Conservation (phyloP, 2,797 vertebrate species). For the Balearica regulorum region DNA sequence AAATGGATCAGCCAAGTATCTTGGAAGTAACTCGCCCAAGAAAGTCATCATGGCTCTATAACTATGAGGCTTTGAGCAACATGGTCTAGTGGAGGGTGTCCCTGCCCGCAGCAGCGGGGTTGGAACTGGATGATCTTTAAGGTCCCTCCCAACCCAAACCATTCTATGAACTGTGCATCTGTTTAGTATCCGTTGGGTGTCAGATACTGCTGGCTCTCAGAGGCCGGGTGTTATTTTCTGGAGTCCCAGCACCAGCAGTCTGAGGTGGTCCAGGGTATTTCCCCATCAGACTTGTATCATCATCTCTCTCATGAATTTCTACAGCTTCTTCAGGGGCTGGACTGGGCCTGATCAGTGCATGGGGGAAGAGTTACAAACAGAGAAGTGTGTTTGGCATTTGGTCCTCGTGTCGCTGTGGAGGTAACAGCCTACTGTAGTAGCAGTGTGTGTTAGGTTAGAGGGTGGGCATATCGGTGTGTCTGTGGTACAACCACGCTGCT, state of each 20-base stretch:
- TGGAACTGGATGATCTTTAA: too few species aligned
- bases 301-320: not conserved
- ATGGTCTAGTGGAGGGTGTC: too few species aligned
- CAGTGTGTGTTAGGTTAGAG: not conserved
- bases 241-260: accelerated
- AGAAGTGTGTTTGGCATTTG: not conserved
- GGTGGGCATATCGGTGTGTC: not conserved
- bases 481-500: not conserved
- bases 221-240: not conserved
- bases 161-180: not conserved
- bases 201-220: not conserved
- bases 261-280: not conserved
- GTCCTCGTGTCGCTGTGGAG: not conserved
- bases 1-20: not conserved
- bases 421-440: not conserved
- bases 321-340: not conserved
- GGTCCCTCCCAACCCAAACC: too few species aligned
- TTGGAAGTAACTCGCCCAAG: not conserved
- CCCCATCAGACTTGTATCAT: not conserved
- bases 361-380: not conserved
- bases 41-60: not conserved
- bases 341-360: not conserved
- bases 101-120: too few species aligned
- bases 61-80: too few species aligned
- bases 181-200: not conserved